phyloP scores from a whole-genome alignment of 2,113 vertebrate genomes.

The Trichechus manatus region DNA sequence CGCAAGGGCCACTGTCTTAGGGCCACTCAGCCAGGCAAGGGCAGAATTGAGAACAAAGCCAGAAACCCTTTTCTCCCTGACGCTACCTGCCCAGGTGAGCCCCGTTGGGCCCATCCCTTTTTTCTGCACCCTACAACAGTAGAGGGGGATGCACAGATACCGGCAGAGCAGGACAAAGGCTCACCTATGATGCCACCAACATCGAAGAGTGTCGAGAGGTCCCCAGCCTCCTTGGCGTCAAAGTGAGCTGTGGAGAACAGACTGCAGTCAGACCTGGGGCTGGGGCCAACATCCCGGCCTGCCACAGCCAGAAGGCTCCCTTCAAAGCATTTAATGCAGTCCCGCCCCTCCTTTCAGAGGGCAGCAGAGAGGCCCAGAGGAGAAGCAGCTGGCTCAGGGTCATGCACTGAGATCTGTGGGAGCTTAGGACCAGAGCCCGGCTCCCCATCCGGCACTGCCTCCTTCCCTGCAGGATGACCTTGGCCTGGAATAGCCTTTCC shows the following conservation, averaged over 20 bases:
- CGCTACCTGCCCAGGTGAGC: neutral
- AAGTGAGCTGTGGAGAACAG: conserved; percentile 91
- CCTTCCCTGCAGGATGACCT: neutral
- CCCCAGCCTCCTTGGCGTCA: conserved; percentile 93
- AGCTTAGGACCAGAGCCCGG: neutral
- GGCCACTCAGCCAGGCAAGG: neutral
- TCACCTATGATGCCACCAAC: conserved; percentile 97
- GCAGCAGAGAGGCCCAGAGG: neutral
- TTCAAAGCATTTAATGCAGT: neutral
- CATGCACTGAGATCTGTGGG: neutral
- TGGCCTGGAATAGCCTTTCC: neutral
- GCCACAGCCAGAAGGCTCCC: neutral
- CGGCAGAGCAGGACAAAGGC: neutral
- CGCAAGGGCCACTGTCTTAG: neutral
- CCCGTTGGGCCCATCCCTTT: neutral
- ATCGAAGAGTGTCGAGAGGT: conserved; percentile 98
- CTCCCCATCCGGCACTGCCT: neutral
- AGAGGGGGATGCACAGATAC: fast-evolving
- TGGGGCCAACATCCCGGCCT: neutral
- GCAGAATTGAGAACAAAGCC: neutral
- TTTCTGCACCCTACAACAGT: neutral
- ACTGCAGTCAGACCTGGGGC: neutral
- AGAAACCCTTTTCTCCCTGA: neutral
- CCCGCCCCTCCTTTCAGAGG: neutral
- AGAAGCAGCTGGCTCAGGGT: neutral